Conservation (phyloP, 2,113 vertebrate genomes). For the Arothron firmamentum region DNA sequence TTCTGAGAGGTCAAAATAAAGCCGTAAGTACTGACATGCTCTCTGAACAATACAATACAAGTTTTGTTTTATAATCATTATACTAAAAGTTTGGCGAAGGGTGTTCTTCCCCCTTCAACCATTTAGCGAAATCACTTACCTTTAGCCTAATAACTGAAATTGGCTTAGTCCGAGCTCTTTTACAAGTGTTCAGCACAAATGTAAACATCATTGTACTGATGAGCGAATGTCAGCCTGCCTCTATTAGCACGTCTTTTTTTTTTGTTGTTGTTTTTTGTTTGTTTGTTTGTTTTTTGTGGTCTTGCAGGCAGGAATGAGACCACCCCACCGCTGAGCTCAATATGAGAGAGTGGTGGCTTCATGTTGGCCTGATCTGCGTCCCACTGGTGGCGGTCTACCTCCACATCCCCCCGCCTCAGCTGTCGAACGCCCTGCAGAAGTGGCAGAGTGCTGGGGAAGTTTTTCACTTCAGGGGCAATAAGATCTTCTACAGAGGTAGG, state of each 20-base stretch:
- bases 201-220: neutral
- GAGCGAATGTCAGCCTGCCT: neutral
- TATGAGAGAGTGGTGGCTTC: slow-evolving; percentile 94
- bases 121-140: slow-evolving; percentile 3
- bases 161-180: no score
- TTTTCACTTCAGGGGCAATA: slow-evolving; percentile 82
- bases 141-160: no score
- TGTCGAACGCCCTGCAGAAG: slow-evolving; percentile 80
- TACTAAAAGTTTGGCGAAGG: no score
- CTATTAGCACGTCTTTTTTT: neutral
- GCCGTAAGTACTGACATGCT: slow-evolving; percentile 19
- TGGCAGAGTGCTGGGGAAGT: slow-evolving; percentile 81
- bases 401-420: slow-evolving; percentile 85
- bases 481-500: slow-evolving; percentile 90
- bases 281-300: neutral
- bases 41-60: rapidly evolving
- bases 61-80: no score
- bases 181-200: neutral
- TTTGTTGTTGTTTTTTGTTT: no score
- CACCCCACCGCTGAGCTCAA: slow-evolving; percentile 51
- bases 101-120: neutral
- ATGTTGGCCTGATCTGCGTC: slow-evolving; percentile 80
- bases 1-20: neutral
- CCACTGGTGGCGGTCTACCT: slow-evolving; percentile 89
- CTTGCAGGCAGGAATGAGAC: slow-evolving; percentile 45